These are phyloP conservation scores for Oncorhynchus mykiss DNA, from an alignment of 2,113 vertebrate genomes.

Conservation along the genomic window DNA sequence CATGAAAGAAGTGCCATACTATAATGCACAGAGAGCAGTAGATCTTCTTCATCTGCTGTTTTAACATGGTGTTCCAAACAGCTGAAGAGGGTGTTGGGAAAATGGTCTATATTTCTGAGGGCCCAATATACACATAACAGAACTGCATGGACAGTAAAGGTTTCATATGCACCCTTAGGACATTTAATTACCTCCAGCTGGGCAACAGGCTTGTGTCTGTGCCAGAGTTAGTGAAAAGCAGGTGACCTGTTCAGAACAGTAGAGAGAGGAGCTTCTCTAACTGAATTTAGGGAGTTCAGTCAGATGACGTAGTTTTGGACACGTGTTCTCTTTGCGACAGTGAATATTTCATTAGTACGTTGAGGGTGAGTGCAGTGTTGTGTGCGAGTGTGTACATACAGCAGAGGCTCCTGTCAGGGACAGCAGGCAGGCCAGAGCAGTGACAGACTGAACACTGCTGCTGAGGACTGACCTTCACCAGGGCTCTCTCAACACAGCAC, in stretches of 20 bases:
- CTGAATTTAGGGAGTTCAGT: neutral
- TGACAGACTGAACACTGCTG: conserved; percentile 7
- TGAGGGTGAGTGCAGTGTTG: neutral
- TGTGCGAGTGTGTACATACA: neutral
- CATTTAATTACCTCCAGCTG: conserved; percentile 13
- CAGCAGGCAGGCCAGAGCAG: neutral
- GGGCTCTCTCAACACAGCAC: conserved; percentile 16
- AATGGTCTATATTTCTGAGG: conserved; percentile 37
- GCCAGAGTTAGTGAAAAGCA: conserved; percentile 8
- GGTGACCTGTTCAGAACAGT: neutral
- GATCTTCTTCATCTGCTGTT: conserved; percentile 54
- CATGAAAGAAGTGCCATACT: conserved; percentile 27
- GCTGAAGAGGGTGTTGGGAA: conserved; percentile 34
- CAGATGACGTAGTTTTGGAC: too few relatives aligned
- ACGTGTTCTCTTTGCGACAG: too few relatives aligned
- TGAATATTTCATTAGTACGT: too few relatives aligned
- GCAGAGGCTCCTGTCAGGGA: conserved; percentile 8
- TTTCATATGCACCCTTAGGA: conserved; percentile 20
- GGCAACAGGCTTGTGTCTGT: conserved; percentile 7
- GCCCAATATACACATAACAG: conserved; percentile 7
- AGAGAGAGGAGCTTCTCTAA: neutral
- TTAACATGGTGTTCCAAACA: conserved; percentile 47
- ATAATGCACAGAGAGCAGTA: conserved; percentile 20
- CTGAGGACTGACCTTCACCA: conserved; percentile 47
- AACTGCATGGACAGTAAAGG: conserved; percentile 6